Base-by-base conservation (phyloP, 1,140 invertebrate species). In the Drosophila eugracilis region DNA sequence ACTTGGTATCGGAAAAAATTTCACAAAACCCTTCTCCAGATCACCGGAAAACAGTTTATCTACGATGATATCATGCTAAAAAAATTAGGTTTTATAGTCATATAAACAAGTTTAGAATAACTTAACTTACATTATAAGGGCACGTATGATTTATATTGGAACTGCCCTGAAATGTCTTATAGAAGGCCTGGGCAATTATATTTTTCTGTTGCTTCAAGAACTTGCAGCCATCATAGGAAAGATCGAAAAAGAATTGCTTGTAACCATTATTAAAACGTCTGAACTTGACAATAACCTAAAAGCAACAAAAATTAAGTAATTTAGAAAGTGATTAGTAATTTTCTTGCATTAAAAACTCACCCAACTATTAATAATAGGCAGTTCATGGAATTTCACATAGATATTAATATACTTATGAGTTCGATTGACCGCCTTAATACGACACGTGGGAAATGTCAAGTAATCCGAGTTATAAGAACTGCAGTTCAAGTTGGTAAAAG, bases 401-500 rank as follows among this genome's bases (percentile, higher is more conserved):
- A 67, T 45, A 10, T 21, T 32, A 0, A 78, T 30, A 22, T 78
- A 78, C 47, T 78, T 78, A 30, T 73, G 75, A 2, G 60, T 54
- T 6, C 75, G 75, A 53, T 78, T 80, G 0, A 78, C 49, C 0
- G 71, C 65, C 36, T 79, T 80, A 4, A 80, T 79, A 1, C 49
- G 28, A 30, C 77, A 79, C 0, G 17, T 17, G 0, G 22, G 4
- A 19, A 75, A 75, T 1, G 7, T 5, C 0, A 22, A 0, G 7
- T 0, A 53, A 3, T 41, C 30, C 9, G 15, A n/a, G 15, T 62
- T 37, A 0, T 39, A 14, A 7, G 44, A 37, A 3, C 3, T 49
- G 48, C 75, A 78, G 7, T 78, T 72, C 0, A 78, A 28, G 17
- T 77, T 77, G 3, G 74, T 77, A 34, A 78, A 78, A 9, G 75